Conservation (phyloP, 2,797 vertebrate species). For the Chiropotes sagulatus region DNA sequence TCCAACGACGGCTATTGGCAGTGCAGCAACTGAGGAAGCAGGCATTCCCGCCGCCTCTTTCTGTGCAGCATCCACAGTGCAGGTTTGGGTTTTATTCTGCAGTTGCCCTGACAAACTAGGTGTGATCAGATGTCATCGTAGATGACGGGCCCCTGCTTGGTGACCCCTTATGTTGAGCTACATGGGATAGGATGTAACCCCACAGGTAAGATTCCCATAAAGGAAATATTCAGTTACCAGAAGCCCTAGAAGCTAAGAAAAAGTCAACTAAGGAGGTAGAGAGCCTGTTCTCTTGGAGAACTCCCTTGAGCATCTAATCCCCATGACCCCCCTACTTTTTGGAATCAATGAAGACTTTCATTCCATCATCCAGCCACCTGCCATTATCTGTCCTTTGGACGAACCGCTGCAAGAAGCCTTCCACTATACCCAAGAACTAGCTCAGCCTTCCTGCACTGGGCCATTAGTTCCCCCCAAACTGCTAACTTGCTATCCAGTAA, state of each 20-base stretch:
- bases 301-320: background rate
- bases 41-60: no score
- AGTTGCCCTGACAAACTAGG: background rate
- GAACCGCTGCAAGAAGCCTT: accelerated
- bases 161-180: no score
- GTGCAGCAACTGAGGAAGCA: accelerated
- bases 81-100: background rate
- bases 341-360: background rate
- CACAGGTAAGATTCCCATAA: background rate
- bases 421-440: background rate
- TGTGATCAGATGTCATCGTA: background rate
- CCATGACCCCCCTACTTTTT: background rate
- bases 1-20: background rate
- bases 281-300: background rate
- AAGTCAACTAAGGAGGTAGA: background rate
- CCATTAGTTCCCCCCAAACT: background rate
- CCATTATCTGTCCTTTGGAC: background rate
- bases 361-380: background rate
- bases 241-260: background rate
- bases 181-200: background rate
- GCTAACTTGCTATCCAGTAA: background rate
- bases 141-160: background rate
- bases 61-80: background rate
- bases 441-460: background rate
- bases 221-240: background rate